Evolutionary conservation across 2,113 vertebrate genomes (phyloP).

Genomic region (Synodontis membranacea): DNA sequence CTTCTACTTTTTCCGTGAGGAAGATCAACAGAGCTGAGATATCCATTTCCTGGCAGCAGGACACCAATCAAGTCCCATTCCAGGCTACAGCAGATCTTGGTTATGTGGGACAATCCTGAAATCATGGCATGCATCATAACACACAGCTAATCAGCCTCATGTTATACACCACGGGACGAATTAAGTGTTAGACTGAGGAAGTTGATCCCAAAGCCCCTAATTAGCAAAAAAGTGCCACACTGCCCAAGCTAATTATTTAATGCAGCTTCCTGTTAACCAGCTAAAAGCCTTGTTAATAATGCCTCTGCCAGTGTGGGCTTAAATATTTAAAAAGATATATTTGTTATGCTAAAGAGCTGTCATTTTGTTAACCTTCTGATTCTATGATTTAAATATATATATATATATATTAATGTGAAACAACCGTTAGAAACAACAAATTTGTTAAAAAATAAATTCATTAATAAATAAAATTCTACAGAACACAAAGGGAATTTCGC

Average conservation of each 20-base stretch:
- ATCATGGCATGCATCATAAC: slow-evolving; percentile 60
- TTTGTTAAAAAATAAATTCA: no score
- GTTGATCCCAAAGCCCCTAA: slow-evolving; percentile 41
- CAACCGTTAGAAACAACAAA: no score
- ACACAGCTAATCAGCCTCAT: slow-evolving; percentile 45
- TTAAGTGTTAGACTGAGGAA: slow-evolving; percentile 52
- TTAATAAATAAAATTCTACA: no score
- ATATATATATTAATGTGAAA: no score
- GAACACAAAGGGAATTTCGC: no score
- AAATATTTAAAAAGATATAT: background rate
- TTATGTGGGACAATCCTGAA: slow-evolving; percentile 51
- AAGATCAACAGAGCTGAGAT: background rate
- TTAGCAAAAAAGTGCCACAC: slow-evolving; percentile 44
- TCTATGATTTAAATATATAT: background rate
- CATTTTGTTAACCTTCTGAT: background rate
- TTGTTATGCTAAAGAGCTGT: background rate
- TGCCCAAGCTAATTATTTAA: slow-evolving; percentile 26
- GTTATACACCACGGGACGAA: slow-evolving; percentile 48
- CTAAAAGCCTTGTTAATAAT: slow-evolving; percentile 28
- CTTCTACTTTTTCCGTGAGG: background rate
- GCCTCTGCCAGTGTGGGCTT: background rate
- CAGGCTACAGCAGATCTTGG: background rate
- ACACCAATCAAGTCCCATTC: background rate
- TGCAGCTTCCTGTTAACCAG: background rate
- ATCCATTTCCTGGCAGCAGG: background rate